Percentiles rank a stretch among this genome's conserved stretches.
Evolutionary conservation across 2,888 invertebrate genomes (phyloP).

Genomic region (Pandemis corylana): DNA sequence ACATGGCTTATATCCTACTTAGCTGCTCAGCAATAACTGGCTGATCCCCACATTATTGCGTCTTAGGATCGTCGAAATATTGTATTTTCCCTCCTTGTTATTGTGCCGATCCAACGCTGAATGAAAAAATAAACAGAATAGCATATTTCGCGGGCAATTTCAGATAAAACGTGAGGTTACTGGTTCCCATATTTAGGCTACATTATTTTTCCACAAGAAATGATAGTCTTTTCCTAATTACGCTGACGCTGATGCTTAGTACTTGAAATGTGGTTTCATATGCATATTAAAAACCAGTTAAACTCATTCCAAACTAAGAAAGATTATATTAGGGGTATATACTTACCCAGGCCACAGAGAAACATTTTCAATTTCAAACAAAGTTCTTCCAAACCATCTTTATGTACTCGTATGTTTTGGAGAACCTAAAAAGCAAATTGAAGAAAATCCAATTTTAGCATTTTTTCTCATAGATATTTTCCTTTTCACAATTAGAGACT

Average conservation of each 20-base stretch:
- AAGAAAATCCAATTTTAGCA: no score
- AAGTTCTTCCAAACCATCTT: no score
- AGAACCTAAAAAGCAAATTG: no score
- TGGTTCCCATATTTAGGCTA: background rate
- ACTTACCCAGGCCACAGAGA: no score
- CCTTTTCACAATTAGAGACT: no score
- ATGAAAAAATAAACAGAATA: conserved; percentile 34
- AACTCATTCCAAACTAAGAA: no score
- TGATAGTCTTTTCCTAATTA: background rate
- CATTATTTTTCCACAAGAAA: background rate
- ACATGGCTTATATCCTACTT: conserved; percentile 36
- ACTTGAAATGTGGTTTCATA: no score
- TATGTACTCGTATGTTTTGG: no score
- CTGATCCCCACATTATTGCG: conserved; percentile 41
- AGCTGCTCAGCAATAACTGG: conserved; percentile 35
- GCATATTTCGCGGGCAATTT: conserved; percentile 28
- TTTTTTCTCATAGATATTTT: no score
- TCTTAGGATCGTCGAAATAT: conserved; percentile 41
- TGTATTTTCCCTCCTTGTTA: conserved; percentile 33
- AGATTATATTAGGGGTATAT: no score
- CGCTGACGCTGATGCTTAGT: background rate
- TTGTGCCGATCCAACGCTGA: conserved; percentile 26
- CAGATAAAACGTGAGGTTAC: background rate
- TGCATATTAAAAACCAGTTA: no score
- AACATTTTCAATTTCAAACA: no score